Conservation (phyloP, 2,888 invertebrate genomes). For the Camponotus fellah region DNA sequence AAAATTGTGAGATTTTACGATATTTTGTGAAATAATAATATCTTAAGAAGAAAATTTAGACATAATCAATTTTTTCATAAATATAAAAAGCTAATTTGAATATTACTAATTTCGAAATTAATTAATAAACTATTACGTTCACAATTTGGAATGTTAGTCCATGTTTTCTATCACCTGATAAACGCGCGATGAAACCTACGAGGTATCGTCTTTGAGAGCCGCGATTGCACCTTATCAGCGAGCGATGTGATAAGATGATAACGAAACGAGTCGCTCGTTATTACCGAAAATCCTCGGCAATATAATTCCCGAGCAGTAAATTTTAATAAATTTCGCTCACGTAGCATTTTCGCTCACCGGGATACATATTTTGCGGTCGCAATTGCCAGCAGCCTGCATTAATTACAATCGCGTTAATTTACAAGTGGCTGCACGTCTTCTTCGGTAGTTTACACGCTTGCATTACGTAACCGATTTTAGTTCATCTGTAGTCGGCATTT, state of each 20-base stretch:
- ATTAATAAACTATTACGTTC: not conserved
- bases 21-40: not conserved
- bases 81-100: not conserved
- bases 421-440: slow-evolving; percentile 25
- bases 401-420: slow-evolving; percentile 47
- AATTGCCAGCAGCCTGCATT: slow-evolving; percentile 20
- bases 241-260: slow-evolving; percentile 79
- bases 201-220: slow-evolving; percentile 71
- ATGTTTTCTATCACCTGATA: slow-evolving; percentile 55
- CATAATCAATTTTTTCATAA: not conserved
- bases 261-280: slow-evolving; percentile 72
- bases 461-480: slow-evolving; percentile 47
- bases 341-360: not conserved
- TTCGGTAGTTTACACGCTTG: slow-evolving; percentile 19
- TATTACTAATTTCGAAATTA: not conserved
- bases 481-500: not conserved
- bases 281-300: slow-evolving; percentile 73
- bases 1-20: not conserved
- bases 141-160: not conserved
- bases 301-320: slow-evolving; percentile 48
- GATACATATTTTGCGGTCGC: not conserved
- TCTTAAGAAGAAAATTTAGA: not conserved
- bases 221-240: slow-evolving; percentile 77
- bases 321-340: slow-evolving; percentile 40
- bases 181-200: slow-evolving; percentile 65